These are phyloP conservation scores for Guaruba guarouba DNA, from an alignment of 2,113 vertebrate species.

Conservation along the genomic window DNA sequence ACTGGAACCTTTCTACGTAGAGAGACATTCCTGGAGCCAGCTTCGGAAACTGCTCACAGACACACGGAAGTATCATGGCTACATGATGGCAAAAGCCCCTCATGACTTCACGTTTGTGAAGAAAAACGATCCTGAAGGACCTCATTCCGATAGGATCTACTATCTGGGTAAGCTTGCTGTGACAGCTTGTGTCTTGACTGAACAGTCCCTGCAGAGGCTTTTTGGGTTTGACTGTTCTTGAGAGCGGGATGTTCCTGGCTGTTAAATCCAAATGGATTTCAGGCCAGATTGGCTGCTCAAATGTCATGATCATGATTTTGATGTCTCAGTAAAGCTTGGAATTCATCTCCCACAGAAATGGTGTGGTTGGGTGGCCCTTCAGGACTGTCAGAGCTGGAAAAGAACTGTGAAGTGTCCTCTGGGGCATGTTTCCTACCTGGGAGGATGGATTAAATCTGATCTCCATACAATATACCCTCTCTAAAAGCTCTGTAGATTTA, in stretches of 20 bases:
- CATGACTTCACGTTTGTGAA: conserved; percentile 83
- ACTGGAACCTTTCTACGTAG: conserved; percentile 80
- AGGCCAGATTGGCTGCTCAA: not conserved
- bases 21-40: conserved; percentile 82
- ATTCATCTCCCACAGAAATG: not conserved
- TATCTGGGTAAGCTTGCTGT: conserved; percentile 76
- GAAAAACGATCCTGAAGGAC: conserved; percentile 79
- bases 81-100: conserved; percentile 83
- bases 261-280: not conserved
- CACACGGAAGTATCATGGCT: conserved; percentile 81
- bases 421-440: not conserved
- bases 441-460: not conserved
- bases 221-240: not conserved
- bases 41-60: conserved; percentile 81
- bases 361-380: not conserved
- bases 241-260: not conserved
- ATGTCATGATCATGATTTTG: not conserved
- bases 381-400: not conserved
- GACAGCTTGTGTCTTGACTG: not conserved
- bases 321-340: not conserved
- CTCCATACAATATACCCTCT: not conserved
- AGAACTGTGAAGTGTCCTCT: not conserved
- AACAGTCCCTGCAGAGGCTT: not conserved
- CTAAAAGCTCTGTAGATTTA: not conserved
- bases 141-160: conserved; percentile 80